Conservation (phyloP, 2,797 vertebrate genomes). For the Myotis vivesi region DNA sequence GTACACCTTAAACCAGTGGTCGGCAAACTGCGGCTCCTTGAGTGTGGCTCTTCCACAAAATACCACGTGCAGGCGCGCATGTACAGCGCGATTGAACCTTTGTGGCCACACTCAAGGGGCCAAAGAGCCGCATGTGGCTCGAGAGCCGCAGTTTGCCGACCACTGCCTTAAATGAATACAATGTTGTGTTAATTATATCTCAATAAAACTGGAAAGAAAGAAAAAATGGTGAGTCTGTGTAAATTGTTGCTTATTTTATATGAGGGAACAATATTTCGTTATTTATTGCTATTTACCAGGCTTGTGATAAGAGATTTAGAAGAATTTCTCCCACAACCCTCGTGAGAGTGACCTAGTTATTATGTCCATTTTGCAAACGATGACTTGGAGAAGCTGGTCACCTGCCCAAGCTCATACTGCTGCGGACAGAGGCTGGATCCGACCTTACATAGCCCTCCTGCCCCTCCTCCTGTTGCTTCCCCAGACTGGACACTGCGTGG, state of each 20-base stretch:
- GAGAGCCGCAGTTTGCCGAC: no score
- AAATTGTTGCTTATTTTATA: background rate
- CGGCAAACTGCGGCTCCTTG: no score
- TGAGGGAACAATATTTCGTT: background rate
- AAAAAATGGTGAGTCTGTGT: background rate
- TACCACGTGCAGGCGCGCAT: no score
- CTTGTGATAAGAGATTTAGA: background rate
- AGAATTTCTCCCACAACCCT: background rate
- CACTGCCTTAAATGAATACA: background rate
- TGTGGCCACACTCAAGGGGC: no score
- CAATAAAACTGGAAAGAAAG: background rate
- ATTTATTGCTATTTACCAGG: background rate
- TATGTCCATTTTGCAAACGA: background rate
- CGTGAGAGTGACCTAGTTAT: background rate
- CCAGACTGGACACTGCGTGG: background rate
- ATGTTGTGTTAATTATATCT: background rate
- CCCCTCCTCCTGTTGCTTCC: background rate
- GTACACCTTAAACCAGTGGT: background rate
- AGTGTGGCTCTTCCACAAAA: no score
- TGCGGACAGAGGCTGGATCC: background rate
- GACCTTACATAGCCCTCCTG: background rate
- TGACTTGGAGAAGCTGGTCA: background rate
- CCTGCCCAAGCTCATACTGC: background rate
- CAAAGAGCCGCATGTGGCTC: no score
- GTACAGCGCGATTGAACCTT: no score